These are phyloP conservation scores for Sebastes paucispinis DNA, from an alignment of 2,797 vertebrate species.

Conservation along the genomic window DNA sequence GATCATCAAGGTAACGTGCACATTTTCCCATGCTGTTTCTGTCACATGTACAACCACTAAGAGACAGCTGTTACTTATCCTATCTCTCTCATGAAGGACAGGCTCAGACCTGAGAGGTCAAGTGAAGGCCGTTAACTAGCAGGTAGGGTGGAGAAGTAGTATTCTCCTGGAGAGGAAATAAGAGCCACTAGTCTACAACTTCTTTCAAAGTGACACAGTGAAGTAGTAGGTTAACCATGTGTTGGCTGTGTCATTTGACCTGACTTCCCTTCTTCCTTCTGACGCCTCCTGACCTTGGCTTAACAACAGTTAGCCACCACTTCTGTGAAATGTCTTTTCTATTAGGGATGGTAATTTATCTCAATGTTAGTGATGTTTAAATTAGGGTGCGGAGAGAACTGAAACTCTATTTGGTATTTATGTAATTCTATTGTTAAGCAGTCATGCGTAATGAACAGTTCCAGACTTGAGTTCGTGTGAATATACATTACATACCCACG, in stretches of 20 bases:
- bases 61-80: neutral
- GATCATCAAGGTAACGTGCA: neutral
- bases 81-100: neutral
- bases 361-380: neutral
- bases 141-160: neutral
- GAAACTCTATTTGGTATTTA: neutral
- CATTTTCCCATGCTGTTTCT: neutral
- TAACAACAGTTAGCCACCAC: neutral
- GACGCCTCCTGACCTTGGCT: neutral
- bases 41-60: neutral
- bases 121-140: neutral
- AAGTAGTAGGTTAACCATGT: neutral
- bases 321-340: neutral
- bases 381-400: neutral
- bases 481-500: neutral
- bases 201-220: neutral
- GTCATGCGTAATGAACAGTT: neutral
- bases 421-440: neutral
- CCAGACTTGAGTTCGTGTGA: neutral
- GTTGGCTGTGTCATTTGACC: constrained; percentile 14
- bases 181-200: neutral
- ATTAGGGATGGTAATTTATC: neutral
- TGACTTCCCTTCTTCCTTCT: neutral
- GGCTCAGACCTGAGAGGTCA: constrained; percentile 17
- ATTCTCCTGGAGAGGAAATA: neutral